Evolutionary conservation across 2,888 invertebrate species (phyloP).

Genomic region (Pseudeuparius sepicola): DNA sequence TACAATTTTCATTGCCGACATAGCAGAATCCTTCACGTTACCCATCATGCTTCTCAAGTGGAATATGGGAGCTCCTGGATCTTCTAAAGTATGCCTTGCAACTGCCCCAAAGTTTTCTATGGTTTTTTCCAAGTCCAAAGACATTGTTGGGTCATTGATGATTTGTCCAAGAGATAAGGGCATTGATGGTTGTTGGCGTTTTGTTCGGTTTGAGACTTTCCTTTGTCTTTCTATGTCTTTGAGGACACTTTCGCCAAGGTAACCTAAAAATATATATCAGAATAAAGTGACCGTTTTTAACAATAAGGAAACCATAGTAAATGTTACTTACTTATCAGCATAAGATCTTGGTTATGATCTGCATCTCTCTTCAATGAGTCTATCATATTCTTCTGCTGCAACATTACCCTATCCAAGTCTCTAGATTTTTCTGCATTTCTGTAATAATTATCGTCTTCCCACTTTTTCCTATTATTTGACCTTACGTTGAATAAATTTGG

Average conservation of each 20-base stretch:
- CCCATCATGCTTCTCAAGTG: conserved; percentile 35
- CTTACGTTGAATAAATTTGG: no score
- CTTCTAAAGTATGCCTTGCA: conserved; percentile 34
- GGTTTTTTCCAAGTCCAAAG: conserved; percentile 36
- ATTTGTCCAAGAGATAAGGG: conserved; percentile 21
- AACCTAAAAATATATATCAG: conserved; percentile 21
- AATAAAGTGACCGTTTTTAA: no score
- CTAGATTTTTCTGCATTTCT: no score
- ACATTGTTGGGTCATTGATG: conserved; percentile 31
- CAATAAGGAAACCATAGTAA: no score
- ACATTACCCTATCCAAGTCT: no score
- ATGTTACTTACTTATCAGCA: conserved; percentile 22
- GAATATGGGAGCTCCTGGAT: conserved; percentile 34
- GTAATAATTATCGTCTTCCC: no score
- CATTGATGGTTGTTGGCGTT: conserved; percentile 1
- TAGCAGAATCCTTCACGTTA: conserved; percentile 32
- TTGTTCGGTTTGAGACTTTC: conserved; percentile 12
- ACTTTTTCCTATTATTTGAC: no score
- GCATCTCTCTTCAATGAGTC: conserved; percentile 16
- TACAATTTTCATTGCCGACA: conserved; percentile 34
- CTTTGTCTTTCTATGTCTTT: conserved; percentile 19
- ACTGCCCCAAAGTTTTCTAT: conserved; percentile 34
- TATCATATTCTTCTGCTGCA: conserved; percentile 17
- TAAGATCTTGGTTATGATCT: conserved; percentile 17
- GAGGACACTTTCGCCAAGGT: conserved; percentile 22